Evolutionary conservation across 2,888 invertebrate genomes (phyloP).

Genomic region (Conchocele bisecta): DNA sequence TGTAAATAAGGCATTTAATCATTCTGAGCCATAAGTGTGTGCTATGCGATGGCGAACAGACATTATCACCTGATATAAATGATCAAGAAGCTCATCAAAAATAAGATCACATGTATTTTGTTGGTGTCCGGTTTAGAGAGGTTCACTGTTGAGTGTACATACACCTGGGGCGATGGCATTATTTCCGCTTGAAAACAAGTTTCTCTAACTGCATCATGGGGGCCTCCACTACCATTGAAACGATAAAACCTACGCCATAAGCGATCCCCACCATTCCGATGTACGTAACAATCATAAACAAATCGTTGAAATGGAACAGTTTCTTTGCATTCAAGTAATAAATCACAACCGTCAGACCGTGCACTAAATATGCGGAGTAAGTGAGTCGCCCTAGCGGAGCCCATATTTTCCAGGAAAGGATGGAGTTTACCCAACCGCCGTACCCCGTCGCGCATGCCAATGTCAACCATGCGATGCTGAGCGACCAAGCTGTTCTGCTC

Average conservation of each 20-base stretch:
- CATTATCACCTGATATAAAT: no score
- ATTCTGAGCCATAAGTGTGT: no score
- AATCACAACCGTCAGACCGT: slow-evolving; percentile 66
- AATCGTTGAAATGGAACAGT: slow-evolving; percentile 43
- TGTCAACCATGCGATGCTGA: slow-evolving; percentile 84
- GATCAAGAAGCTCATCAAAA: no score
- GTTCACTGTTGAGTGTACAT: no score
- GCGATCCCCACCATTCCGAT: slow-evolving; percentile 48
- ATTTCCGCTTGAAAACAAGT: slow-evolving; percentile 30
- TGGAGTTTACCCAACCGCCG: slow-evolving; percentile 89
- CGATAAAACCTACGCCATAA: slow-evolving; percentile 44
- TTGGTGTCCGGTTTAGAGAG: no score
- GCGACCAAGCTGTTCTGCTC: slow-evolving; percentile 83
- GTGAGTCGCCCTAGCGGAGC: slow-evolving; percentile 95
- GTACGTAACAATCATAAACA: slow-evolving; percentile 39
- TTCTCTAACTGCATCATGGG: slow-evolving; percentile 61
- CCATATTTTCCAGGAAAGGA: slow-evolving; percentile 91
- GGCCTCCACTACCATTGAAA: slow-evolving; percentile 60
- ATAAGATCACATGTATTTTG: no score
- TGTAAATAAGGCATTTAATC: no score
- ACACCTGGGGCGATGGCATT: no score
- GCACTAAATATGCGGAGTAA: slow-evolving; percentile 93
- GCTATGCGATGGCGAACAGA: no score
- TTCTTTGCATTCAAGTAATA: slow-evolving; percentile 34
- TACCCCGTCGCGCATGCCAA: slow-evolving; percentile 84